phyloP scores from a whole-genome alignment of 2,888 invertebrate species.

The Diplazon laetatorius region DNA sequence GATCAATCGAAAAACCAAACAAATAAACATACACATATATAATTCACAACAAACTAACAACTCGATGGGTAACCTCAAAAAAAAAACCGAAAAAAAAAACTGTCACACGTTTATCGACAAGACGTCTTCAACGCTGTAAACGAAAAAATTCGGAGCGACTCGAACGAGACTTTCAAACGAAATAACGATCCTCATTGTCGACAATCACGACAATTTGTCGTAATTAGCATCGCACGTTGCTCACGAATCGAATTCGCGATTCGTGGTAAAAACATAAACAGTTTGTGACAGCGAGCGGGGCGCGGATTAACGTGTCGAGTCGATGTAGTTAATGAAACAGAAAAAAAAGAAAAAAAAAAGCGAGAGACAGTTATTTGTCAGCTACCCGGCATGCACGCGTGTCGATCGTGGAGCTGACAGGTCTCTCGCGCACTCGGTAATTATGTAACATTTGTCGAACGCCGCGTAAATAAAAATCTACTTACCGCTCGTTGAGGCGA shows the following conservation, averaged over 20 bases:
- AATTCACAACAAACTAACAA: too few relatives aligned
- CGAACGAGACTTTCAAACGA: slow-evolving; percentile 20
- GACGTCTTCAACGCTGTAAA: neutral
- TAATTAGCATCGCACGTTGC: slow-evolving; percentile 1
- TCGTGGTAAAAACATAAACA: slow-evolving; percentile 65
- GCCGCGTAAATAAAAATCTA: slow-evolving; percentile 77
- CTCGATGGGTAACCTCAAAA: too few relatives aligned
- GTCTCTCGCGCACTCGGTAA: slow-evolving; percentile 68
- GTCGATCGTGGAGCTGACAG: slow-evolving; percentile 24
- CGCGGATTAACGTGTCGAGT: slow-evolving; percentile 52
- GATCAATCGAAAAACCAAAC: too few relatives aligned
- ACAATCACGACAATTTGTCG: neutral
- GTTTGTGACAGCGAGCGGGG: slow-evolving; percentile 63
- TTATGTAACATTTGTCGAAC: slow-evolving; percentile 78
- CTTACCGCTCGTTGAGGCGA: slow-evolving; percentile 80
- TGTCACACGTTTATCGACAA: neutral
- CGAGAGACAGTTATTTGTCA: slow-evolving; percentile 10
- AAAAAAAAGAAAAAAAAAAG: neutral
- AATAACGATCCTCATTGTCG: neutral
- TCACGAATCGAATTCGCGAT: slow-evolving; percentile 1
- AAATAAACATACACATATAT: too few relatives aligned
- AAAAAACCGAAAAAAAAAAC: too few relatives aligned
- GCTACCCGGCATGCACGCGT: slow-evolving; percentile 42
- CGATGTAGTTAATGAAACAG: slow-evolving; percentile 21
- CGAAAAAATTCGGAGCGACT: neutral